A percentile compares a stretch with the other conserved stretches of the same genome.
These are phyloP conservation scores for Drosophila arizonae DNA, from an alignment of 1,140 invertebrate species.

Conservation along the genomic window DNA sequence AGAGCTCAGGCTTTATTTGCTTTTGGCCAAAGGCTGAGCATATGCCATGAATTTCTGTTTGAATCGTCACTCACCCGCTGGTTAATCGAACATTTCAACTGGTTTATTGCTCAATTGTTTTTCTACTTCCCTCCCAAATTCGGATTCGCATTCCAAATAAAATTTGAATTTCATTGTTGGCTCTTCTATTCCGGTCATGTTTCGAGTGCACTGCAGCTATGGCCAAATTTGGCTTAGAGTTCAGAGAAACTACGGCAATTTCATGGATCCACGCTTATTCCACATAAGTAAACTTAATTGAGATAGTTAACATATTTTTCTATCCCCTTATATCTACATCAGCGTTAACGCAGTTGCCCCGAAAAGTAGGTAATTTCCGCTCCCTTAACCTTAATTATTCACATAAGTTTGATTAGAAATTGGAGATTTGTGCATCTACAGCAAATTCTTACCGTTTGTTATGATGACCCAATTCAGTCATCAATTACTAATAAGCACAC, in stretches of 20 bases:
- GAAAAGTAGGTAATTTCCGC: constrained; percentile 3
- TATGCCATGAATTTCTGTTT: constrained; percentile 25
- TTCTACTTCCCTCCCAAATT: background rate
- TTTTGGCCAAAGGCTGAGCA: background rate
- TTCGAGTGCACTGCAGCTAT: constrained; percentile 6
- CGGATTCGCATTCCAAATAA: constrained; percentile 5
- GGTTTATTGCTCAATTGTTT: background rate
- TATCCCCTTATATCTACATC: too few species aligned
- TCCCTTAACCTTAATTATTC: constrained; percentile 49
- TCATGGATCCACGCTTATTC: background rate
- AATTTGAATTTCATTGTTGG: constrained; percentile 25
- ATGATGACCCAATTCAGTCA: constrained; percentile 43
- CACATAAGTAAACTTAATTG: background rate
- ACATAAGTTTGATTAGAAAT: constrained; percentile 56
- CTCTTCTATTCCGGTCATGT: constrained; percentile 23
- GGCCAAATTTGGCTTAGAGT: constrained; percentile 2
- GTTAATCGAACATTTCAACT: constrained; percentile 28
- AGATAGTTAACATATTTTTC: background rate
- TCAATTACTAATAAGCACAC: constrained; percentile 46
- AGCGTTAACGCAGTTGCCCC: too few species aligned
- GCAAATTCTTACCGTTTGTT: constrained; percentile 7
- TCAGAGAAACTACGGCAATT: background rate
- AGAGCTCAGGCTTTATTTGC: background rate
- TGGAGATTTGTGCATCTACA: constrained; percentile 13
- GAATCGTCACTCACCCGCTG: background rate